Base-by-base conservation (phyloP, 2,113 vertebrate species). In the Nannobrachium achirus region DNA sequence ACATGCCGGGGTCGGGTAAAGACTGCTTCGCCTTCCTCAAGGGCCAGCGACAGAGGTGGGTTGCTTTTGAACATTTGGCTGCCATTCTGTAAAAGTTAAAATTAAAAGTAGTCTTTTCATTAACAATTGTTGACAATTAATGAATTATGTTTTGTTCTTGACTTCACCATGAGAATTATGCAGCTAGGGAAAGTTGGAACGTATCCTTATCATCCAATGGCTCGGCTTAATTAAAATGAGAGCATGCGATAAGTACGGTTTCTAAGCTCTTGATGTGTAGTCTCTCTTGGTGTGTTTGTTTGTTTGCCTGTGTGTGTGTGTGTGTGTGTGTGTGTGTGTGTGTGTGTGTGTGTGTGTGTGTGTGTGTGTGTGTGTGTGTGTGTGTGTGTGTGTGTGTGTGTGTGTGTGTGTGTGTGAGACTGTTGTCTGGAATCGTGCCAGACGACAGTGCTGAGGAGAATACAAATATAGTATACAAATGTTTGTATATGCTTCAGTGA, bases 21-120 rank as follows among this genome's bases (percentile, higher is more conserved):
- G 88, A 91, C 76, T 91, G 90, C 79, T 91, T 91, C 39, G 87
- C 82, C 69, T 91, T 91, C 56, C 88, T 91, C 55, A 91, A 91
- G 71, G 78, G 77, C 74, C 88, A 88, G 6, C 89, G 83, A 33
- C 85, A 88, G 69, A 90, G 85, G 90, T 91, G 71, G 53, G 88
- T 87, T 11, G 8, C 19, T 16, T n/a, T 16, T 25, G 19, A 53
- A 53, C 51, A 53, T 50, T 20, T n/a, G 9, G 15, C 16, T 41
- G 13, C 39, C 9, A 16, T 45, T 33, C 25, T 33, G 7, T 10
- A 8, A 18, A 41, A 55, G n/a, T n/a, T 16, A 11, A 39, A 61
- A 66, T 33, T 0, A 0, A 55, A 60, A 60, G 38, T 38, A 60
- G 0, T 51, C 58, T 7, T 20, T 7, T 49, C 16, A 41, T 25